Conservation (phyloP, 2,797 vertebrate species). For the Hemitrygon akajei region DNA sequence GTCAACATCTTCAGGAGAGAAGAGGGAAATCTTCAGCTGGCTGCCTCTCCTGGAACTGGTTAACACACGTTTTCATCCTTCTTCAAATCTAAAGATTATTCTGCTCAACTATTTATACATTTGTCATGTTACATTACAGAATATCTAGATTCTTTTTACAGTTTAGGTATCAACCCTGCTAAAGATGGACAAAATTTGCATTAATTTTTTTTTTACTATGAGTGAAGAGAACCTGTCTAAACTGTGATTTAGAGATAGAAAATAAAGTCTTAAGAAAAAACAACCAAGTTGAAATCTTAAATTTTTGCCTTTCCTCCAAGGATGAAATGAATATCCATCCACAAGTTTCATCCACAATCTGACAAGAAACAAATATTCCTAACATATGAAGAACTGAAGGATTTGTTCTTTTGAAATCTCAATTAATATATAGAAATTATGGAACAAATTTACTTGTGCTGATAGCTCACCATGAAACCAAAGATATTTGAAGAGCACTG, state of each 20-base stretch:
- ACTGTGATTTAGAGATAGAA: neutral
- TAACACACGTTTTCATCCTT: neutral
- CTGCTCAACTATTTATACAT: neutral
- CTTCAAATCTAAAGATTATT: neutral
- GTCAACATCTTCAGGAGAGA: neutral
- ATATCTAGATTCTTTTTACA: neutral
- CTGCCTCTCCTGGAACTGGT: neutral
- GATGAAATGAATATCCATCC: neutral
- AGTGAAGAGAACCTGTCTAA: neutral
- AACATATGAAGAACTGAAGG: neutral
- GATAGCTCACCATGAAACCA: neutral
- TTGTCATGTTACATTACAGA: neutral
- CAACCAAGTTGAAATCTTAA: neutral
- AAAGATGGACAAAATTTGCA: neutral
- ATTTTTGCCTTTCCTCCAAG: neutral
- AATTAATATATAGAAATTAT: neutral
- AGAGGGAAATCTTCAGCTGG: neutral
- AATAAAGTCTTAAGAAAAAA: neutral
- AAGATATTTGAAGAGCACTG: neutral
- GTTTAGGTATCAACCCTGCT: neutral
- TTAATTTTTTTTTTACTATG: neutral
- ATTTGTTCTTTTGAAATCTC: neutral
- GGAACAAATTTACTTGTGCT: neutral
- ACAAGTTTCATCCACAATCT: neutral
- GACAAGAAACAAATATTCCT: neutral